Evolutionary conservation across 2,113 vertebrate species (phyloP), one percentile per base, ranked within the genome.

Genomic region (Myocastor coypus): DNA sequence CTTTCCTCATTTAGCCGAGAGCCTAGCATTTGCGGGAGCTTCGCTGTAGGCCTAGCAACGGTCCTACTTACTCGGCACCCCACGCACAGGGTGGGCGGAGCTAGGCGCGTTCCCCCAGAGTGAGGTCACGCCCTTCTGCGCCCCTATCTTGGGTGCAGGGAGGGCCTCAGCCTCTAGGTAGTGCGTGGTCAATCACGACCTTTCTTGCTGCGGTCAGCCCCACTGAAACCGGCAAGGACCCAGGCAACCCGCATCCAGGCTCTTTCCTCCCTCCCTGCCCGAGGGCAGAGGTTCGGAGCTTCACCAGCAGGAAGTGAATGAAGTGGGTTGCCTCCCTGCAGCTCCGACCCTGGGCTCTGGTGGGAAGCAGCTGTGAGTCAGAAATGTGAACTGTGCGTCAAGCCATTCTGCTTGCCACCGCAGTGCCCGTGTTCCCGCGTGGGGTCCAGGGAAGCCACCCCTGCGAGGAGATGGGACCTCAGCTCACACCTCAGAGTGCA

Each of bases 41-140:
- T 66, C 5, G 42, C 85, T 5, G 4, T 17, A 19, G 68, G 68
- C 50, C 59, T 8, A 16, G 26, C 7, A 3, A 40, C 28, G 12
- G 55, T 57, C 55, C 55, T 57, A 57, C 55, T 4, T 19, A 16
- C 42, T 1, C 1, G 13, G 3, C 1, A 50, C 26, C 40, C 88
- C 30, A 17, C 0, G 0, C 77, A 28, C 13, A 4, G 91, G 57
- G 63, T 82, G 14, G 17, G 14, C 55, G 19, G 55, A 57, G 55
- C 55, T 57, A 16, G 55, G 19, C 13, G 52, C 52, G 12, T 0
- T 14, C 52, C 13, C 52, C 52, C 52, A 11, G 5, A 61, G 63
- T 34, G 30, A 68, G 22, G 17, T 61, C 50, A 4, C 0, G 0
- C 37, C 28, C 34, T 2, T 1, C 3, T 8, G 37, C 1, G 16